A percentile compares a stretch with the other conserved stretches of the same genome.
phyloP scores from a whole-genome alignment of 2,113 vertebrate species.

The Pongo abelii region DNA sequence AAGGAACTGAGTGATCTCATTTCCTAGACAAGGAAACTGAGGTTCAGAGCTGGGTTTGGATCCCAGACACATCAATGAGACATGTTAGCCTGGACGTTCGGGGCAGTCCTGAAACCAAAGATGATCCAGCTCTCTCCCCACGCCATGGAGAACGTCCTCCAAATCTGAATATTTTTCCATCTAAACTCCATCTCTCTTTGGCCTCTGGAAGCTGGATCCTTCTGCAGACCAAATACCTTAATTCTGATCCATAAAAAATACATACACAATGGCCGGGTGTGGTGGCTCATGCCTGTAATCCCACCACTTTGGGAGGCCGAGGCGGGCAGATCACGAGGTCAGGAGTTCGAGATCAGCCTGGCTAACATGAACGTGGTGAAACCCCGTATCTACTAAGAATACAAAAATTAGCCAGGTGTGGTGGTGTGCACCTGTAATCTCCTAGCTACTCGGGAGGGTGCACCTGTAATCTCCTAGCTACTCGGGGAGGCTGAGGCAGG shows the following conservation, averaged over 20 bases:
- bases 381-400: no score
- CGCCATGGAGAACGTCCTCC: not conserved
- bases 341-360: no score
- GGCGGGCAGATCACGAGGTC: no score
- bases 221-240: not conserved
- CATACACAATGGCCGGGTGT: no score
- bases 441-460: no score
- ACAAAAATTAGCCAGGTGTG: no score
- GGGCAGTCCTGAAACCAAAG: not conserved
- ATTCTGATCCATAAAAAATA: not conserved
- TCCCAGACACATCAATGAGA: not conserved
- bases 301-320: no score
- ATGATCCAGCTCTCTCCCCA: not conserved
- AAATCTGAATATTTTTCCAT: not conserved
- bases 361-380: no score
- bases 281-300: no score
- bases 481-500: no score
- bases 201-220: not conserved
- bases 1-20: not conserved
- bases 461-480: no score
- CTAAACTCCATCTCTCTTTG: not conserved
- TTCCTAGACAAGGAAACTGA: not conserved
- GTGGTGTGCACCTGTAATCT: no score
- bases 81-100: rapidly evolving
- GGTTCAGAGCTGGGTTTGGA: not conserved